These are phyloP conservation scores for Catostomus latipinnis DNA, from an alignment of 2,797 vertebrate genomes.

Conservation along the genomic window DNA sequence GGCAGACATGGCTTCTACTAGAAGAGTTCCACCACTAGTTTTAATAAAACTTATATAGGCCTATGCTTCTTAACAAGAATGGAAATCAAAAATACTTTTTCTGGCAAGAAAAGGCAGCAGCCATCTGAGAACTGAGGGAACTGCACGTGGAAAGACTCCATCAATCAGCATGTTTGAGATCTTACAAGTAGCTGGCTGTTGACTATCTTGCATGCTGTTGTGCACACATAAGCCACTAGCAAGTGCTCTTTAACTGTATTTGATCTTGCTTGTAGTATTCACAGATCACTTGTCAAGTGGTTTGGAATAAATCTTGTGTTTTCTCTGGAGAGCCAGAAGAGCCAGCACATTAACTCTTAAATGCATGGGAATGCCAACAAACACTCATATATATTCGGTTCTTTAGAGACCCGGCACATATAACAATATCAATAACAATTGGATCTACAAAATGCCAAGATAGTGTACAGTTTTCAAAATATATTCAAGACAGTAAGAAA, in stretches of 20 bases:
- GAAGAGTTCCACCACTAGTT: neutral
- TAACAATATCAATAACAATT: too few species aligned
- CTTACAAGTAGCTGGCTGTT: neutral
- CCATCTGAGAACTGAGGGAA: neutral
- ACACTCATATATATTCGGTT: too few species aligned
- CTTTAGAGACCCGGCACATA: too few species aligned
- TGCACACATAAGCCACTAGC: slow-evolving; percentile 85
- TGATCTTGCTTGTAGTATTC: slow-evolving; percentile 51
- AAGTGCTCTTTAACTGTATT: slow-evolving; percentile 91
- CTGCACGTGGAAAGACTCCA: neutral
- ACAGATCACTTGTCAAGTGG: neutral
- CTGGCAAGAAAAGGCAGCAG: neutral
- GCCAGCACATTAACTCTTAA: neutral
- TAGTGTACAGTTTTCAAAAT: too few species aligned
- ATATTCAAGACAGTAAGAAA: too few species aligned
- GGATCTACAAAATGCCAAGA: too few species aligned
- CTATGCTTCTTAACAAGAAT: neutral
- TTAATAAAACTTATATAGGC: neutral
- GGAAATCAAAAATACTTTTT: neutral
- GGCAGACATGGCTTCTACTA: too few species aligned
- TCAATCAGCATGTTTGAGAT: neutral
- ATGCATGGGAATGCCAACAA: too few species aligned
- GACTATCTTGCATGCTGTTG: slow-evolving; percentile 66
- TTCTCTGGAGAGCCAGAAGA: neutral
- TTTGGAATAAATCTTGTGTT: neutral